Conservation (phyloP, 2,888 invertebrate genomes). For the Teinopalpus imperialis region DNA sequence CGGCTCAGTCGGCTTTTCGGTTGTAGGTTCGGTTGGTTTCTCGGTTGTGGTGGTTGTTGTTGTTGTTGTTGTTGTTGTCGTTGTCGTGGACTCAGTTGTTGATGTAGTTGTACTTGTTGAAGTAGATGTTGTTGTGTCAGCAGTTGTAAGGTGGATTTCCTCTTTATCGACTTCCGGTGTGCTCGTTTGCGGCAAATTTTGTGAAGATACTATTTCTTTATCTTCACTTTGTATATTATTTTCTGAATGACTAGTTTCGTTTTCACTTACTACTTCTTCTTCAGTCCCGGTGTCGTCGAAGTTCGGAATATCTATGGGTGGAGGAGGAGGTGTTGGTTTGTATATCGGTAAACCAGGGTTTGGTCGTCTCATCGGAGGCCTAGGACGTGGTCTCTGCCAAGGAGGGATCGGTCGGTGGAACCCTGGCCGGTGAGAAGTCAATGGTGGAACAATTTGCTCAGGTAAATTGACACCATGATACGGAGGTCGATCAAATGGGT, state of each 20-base stretch:
- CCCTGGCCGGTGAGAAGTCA: conserved; percentile 79
- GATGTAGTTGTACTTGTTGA: conserved; percentile 41
- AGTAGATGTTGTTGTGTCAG: conserved; percentile 39
- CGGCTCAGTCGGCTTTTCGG: conserved; percentile 34
- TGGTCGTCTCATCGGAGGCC: conserved; percentile 76
- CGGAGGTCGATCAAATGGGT: conserved; percentile 88
- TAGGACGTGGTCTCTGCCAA: conserved; percentile 85
- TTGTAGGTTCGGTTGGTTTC: conserved; percentile 39
- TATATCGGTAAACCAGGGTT: conserved; percentile 83
- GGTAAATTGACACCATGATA: conserved; percentile 87
- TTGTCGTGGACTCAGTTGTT: conserved; percentile 45
- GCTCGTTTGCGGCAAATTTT: conserved; percentile 41
- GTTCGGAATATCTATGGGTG: conserved; percentile 59
- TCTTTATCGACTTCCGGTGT: conserved; percentile 47
- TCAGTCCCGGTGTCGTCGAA: conserved; percentile 51
- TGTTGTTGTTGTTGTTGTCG: conserved; percentile 35
- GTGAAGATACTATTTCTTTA: conserved; percentile 37
- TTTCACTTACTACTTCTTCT: conserved; percentile 58
- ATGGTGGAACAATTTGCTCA: conserved; percentile 87
- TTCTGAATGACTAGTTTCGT: conserved; percentile 61
- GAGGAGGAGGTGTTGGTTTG: conserved; percentile 81
- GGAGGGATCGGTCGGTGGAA: conserved; percentile 84
- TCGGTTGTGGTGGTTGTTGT: conserved; percentile 40
- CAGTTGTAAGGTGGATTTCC: conserved; percentile 46
- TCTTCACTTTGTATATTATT: conserved; percentile 56